phyloP scores from a whole-genome alignment of 1,140 invertebrate genomes.

The Philaenus spumarius region DNA sequence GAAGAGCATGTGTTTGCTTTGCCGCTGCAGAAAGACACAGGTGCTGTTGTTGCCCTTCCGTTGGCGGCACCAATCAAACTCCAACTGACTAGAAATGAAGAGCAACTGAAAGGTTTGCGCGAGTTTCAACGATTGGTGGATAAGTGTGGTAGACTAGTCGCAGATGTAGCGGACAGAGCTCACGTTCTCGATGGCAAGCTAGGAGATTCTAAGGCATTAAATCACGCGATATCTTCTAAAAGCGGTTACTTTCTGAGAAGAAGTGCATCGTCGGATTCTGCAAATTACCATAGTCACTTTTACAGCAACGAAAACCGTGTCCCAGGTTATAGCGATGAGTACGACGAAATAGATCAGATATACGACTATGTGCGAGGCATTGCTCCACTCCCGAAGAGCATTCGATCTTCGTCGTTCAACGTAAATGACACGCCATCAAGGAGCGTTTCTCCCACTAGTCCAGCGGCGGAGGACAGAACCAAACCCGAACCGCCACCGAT shows the following conservation, averaged over 20 bases:
- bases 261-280: constrained; percentile 65
- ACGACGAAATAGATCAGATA: constrained; percentile 94
- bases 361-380: constrained; percentile 93
- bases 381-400: constrained; percentile 76
- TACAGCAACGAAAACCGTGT: constrained; percentile 42
- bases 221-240: constrained; percentile 44
- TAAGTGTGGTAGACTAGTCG: constrained; percentile 66
- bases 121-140: constrained; percentile 76
- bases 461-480: constrained; percentile 40
- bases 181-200: constrained; percentile 67
- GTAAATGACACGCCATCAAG: constrained; percentile 18
- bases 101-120: constrained; percentile 66
- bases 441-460: constrained; percentile 8
- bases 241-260: constrained; percentile 57
- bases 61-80: constrained; percentile 80
- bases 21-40: constrained; percentile 70
- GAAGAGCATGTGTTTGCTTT: constrained; percentile 77
- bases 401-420: constrained; percentile 57
- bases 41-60: constrained; percentile 72
- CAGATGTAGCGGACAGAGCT: constrained; percentile 76
- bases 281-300: constrained; percentile 47
- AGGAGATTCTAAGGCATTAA: constrained; percentile 42
- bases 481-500: constrained; percentile 84
- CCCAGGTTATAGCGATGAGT: constrained; percentile 57
- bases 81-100: constrained; percentile 73